Percentiles rank a stretch among this genome's conserved stretches.
Conservation (phyloP, 2,888 invertebrate species). For the Drosophila robusta region DNA sequence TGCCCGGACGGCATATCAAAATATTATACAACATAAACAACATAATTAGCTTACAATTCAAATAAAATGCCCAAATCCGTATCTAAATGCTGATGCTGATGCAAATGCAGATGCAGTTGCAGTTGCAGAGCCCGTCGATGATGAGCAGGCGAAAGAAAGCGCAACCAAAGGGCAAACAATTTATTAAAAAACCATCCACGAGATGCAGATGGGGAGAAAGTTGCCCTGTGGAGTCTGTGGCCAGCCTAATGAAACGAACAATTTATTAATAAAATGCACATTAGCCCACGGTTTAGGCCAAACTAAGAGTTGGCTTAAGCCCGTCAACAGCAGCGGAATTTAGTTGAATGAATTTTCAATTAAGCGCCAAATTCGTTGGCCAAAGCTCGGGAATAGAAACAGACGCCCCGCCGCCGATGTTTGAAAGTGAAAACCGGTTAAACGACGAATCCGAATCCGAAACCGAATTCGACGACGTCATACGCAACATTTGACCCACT, state of each 20-base stretch:
- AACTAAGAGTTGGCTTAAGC: slow-evolving; percentile 21
- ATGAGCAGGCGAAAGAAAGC: slow-evolving; percentile 56
- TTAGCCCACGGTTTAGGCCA: slow-evolving; percentile 70
- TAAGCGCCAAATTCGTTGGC: slow-evolving; percentile 66
- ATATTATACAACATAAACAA: slow-evolving; percentile 77
- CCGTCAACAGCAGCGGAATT: slow-evolving; percentile 42
- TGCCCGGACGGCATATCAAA: slow-evolving; percentile 57
- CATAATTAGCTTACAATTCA: slow-evolving; percentile 67
- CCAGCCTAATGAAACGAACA: slow-evolving; percentile 71
- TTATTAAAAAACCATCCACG: slow-evolving; percentile 62
- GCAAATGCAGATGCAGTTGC: slow-evolving; percentile 11
- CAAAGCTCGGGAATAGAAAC: slow-evolving; percentile 41
- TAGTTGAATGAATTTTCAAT: slow-evolving; percentile 78
- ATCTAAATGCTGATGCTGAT: slow-evolving; percentile 26
- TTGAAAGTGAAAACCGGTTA: slow-evolving; percentile 72
- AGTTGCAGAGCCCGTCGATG: slow-evolving; percentile 29
- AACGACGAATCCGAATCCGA: slow-evolving; percentile 36
- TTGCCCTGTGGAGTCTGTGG: slow-evolving; percentile 53
- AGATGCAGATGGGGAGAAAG: slow-evolving; percentile 64
- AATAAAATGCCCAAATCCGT: slow-evolving; percentile 49
- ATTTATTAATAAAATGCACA: slow-evolving; percentile 78
- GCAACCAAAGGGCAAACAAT: slow-evolving; percentile 60
- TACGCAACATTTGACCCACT: slow-evolving; percentile 75
- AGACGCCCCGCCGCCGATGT: slow-evolving; percentile 58
- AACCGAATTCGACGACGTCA: slow-evolving; percentile 52